Conservation (phyloP, 1,140 invertebrate species). For the Periplaneta americana region DNA sequence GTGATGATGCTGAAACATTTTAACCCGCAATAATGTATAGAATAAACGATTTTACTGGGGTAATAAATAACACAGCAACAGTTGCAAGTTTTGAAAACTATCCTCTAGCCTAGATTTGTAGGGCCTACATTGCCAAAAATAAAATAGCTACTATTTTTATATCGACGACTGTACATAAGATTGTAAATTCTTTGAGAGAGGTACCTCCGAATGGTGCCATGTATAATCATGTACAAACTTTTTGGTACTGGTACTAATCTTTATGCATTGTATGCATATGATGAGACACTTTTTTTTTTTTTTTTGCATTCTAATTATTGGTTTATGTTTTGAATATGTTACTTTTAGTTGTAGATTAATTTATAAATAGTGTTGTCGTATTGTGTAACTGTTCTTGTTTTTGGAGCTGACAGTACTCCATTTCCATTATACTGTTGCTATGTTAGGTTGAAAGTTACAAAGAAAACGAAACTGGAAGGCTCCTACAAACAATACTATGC, state of each 20-base stretch:
- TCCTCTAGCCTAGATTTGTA: neutral
- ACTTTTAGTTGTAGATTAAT: neutral
- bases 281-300: neutral
- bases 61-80: neutral
- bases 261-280: neutral
- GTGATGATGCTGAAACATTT: slow-evolving; percentile 77
- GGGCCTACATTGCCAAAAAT: neutral
- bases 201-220: neutral
- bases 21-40: slow-evolving; percentile 35
- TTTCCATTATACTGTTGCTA: no score
- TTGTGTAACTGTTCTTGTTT: neutral
- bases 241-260: neutral
- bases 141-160: neutral
- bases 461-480: no score
- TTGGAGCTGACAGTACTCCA: neutral
- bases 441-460: no score
- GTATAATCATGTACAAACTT: neutral
- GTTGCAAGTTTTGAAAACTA: neutral
- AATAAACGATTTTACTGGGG: neutral
- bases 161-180: neutral
- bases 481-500: no score
- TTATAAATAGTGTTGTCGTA: neutral
- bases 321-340: neutral
- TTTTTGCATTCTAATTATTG: neutral
- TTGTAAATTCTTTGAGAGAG: neutral